These are phyloP conservation scores for Microhierax caerulescens DNA, from an alignment of 2,797 vertebrate species.

Conservation along the genomic window DNA sequence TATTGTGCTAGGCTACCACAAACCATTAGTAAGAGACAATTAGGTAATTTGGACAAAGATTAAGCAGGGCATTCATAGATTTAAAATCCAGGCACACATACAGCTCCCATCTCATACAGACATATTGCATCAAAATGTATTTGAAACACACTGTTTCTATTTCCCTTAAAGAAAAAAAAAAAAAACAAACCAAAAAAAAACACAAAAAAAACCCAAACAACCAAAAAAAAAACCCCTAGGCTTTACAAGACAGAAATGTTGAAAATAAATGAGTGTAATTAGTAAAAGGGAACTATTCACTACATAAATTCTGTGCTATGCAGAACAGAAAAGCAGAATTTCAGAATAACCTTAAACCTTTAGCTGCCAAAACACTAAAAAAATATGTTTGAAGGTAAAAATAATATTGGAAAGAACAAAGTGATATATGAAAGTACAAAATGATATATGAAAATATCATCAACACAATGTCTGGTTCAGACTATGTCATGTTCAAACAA, in stretches of 20 bases:
- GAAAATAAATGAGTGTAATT: not conserved
- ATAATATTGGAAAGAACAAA: not conserved
- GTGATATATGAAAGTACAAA: constrained; percentile 5
- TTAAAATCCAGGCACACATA: not conserved
- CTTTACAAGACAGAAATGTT: not conserved
- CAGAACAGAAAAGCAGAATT: not conserved
- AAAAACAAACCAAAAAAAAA: too few relatives aligned
- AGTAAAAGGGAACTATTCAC: not conserved
- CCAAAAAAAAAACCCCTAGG: too few relatives aligned
- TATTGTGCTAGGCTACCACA: not conserved
- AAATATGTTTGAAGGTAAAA: not conserved
- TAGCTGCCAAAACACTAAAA: not conserved
- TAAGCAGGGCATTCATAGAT: not conserved
- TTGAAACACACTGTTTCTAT: not conserved
- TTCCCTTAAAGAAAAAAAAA: not conserved
- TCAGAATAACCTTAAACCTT: not conserved
- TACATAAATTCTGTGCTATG: not conserved
- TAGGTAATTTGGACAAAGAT: not conserved
- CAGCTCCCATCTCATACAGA: not conserved
- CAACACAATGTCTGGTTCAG: not conserved
- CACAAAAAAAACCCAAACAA: too few relatives aligned
- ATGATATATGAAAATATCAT: constrained; percentile 9
- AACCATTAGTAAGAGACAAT: not conserved
- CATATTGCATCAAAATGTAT: not conserved
- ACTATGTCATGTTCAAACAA: not conserved